A percentile compares a stretch with the other conserved stretches of the same genome.
phyloP scores from a whole-genome alignment of 1,140 invertebrate genomes.

The Diabrotica undecimpunctata region DNA sequence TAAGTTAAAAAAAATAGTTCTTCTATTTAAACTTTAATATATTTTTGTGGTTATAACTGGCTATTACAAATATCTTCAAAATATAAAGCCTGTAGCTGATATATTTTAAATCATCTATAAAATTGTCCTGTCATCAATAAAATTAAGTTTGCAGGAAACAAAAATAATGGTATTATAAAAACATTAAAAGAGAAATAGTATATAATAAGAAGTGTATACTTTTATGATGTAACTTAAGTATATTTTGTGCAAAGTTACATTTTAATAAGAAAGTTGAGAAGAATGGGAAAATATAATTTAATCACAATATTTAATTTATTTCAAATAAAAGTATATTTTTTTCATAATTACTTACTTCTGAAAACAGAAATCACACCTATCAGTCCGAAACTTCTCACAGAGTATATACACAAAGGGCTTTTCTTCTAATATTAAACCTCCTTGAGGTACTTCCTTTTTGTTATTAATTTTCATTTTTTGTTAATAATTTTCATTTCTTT shows the following conservation, averaged over 20 bases:
- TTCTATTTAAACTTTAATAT: too few relatives aligned
- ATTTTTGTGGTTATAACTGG: too few relatives aligned
- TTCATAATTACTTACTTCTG: conserved; percentile 50
- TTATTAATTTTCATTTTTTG: conserved; percentile 17
- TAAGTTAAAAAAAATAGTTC: too few relatives aligned
- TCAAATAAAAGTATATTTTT: conserved; percentile 5
- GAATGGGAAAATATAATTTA: not conserved
- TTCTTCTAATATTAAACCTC: conserved; percentile 53
- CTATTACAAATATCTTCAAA: too few relatives aligned
- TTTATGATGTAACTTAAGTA: too few relatives aligned
- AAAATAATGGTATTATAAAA: too few relatives aligned
- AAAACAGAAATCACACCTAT: conserved; percentile 62
- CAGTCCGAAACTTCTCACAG: conserved; percentile 54
- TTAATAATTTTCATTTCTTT: conserved; percentile 7
- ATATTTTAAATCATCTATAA: not conserved
- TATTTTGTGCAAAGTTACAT: too few relatives aligned
- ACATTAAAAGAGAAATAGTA: too few relatives aligned
- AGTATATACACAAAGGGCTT: conserved; percentile 61
- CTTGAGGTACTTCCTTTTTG: conserved; percentile 44
- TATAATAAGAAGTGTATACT: too few relatives aligned
- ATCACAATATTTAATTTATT: conserved; percentile 11
- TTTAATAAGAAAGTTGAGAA: too few relatives aligned
- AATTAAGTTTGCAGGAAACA: too few relatives aligned
- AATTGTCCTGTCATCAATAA: not conserved
- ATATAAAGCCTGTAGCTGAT: too few relatives aligned